phyloP scores from a whole-genome alignment of 2,797 vertebrate genomes.

The Poeciliopsis turneri region DNA sequence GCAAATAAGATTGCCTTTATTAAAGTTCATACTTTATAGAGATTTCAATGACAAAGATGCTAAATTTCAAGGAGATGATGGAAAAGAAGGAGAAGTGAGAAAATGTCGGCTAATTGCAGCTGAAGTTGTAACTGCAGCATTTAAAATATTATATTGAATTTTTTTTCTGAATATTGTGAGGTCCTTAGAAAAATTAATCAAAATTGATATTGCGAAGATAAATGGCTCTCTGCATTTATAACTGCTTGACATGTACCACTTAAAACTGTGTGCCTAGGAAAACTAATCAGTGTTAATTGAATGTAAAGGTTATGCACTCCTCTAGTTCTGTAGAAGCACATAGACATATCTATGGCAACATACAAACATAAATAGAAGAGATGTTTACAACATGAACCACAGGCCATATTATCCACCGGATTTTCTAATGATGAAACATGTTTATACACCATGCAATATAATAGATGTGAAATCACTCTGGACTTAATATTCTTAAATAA shows the following conservation, averaged over 20 bases:
- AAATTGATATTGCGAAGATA: neutral
- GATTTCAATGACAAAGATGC: neutral
- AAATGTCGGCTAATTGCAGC: neutral
- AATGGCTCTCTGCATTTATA: neutral
- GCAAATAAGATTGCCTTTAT: neutral
- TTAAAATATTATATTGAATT: neutral
- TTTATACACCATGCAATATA: neutral
- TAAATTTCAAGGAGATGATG: neutral
- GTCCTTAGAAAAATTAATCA: neutral
- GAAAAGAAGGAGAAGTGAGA: neutral
- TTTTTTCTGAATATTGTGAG: neutral
- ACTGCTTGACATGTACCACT: neutral
- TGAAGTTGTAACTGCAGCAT: neutral
- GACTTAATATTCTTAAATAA: neutral
- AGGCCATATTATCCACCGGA: neutral
- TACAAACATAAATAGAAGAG: conserved; percentile 17
- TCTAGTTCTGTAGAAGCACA: conserved; percentile 8
- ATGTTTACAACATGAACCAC: neutral
- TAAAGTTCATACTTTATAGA: neutral
- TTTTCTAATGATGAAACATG: neutral
- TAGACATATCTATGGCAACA: conserved; percentile 33
- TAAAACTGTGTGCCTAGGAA: neutral
- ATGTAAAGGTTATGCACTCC: conserved; percentile 12
- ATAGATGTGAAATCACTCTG: neutral
- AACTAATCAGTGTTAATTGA: conserved; percentile 6